A percentile compares a stretch with the other conserved stretches of the same genome.
Conservation (phyloP, 2,888 invertebrate species). For the Dynastes tityus region DNA sequence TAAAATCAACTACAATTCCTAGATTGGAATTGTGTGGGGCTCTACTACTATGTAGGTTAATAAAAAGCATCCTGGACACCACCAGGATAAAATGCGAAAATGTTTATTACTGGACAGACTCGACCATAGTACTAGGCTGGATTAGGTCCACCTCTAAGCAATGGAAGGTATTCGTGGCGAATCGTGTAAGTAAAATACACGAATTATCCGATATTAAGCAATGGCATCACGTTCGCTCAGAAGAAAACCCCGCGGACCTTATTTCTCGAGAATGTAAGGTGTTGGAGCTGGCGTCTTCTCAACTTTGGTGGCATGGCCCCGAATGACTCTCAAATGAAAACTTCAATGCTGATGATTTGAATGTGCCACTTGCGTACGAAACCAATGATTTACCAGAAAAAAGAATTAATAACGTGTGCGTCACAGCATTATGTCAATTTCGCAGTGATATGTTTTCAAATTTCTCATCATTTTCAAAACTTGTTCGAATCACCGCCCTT, state of each 20-base stretch:
- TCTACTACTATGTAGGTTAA: too few species aligned
- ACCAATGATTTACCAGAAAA: background rate
- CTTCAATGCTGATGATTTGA: background rate
- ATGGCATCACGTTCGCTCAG: background rate
- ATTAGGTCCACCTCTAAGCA: background rate
- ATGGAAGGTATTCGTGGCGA: constrained; percentile 3
- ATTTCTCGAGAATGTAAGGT: constrained; percentile 20
- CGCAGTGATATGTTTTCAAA: background rate
- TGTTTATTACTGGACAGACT: background rate
- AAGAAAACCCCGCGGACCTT: constrained; percentile 5
- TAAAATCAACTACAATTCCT: constrained; percentile 21
- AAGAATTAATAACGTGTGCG: background rate
- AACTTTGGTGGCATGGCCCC: constrained; percentile 28
- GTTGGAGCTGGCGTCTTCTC: background rate
- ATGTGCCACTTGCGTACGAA: background rate
- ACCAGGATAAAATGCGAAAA: too few species aligned
- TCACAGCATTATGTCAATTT: background rate
- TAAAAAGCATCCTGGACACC: too few species aligned
- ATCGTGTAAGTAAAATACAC: too few species aligned
- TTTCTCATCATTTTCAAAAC: constrained; percentile 2
- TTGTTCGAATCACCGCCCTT: background rate
- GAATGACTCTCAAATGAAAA: background rate
- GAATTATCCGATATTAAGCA: too few species aligned
- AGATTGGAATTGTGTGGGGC: too few species aligned
- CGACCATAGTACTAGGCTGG: background rate